Conservation (phyloP, 2,888 invertebrate genomes). For the Tetragonisca angustula region DNA sequence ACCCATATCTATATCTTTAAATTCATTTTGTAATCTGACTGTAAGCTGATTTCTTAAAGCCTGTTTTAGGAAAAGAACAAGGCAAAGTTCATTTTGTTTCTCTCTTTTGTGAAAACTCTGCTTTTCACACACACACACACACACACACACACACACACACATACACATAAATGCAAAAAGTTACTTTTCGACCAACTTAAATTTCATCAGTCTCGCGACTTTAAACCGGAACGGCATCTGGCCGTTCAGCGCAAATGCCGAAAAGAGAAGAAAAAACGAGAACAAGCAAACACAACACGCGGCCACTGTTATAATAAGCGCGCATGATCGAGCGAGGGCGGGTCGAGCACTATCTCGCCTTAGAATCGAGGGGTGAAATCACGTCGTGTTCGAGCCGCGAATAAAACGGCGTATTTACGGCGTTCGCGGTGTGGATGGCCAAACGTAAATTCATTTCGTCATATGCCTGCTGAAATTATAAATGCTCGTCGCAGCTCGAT, state of each 20-base stretch:
- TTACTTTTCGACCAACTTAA: no score
- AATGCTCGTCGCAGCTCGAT: constrained; percentile 77
- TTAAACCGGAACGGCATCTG: constrained; percentile 1
- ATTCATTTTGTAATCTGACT: no score
- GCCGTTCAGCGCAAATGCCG: neutral
- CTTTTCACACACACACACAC: no score
- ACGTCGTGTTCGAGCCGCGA: constrained; percentile 19
- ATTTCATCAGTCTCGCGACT: neutral
- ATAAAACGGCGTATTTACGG: constrained; percentile 67
- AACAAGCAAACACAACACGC: constrained; percentile 22
- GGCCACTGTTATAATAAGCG: constrained; percentile 43
- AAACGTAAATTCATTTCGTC: constrained; percentile 79
- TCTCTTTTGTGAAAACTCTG: no score
- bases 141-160: no score
- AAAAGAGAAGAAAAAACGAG: neutral
- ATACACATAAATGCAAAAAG: no score
- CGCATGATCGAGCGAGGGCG: constrained; percentile 22
- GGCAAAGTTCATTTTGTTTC: no score
- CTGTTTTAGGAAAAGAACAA: no score
- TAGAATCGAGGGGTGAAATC: constrained; percentile 58
- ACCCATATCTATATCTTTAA: no score
- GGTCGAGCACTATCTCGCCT: constrained; percentile 42
- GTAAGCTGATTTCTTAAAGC: no score
- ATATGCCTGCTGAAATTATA: constrained; percentile 76
- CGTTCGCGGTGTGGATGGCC: constrained; percentile 32